Conservation (phyloP, 2,888 invertebrate species). For the Bombylius major region DNA sequence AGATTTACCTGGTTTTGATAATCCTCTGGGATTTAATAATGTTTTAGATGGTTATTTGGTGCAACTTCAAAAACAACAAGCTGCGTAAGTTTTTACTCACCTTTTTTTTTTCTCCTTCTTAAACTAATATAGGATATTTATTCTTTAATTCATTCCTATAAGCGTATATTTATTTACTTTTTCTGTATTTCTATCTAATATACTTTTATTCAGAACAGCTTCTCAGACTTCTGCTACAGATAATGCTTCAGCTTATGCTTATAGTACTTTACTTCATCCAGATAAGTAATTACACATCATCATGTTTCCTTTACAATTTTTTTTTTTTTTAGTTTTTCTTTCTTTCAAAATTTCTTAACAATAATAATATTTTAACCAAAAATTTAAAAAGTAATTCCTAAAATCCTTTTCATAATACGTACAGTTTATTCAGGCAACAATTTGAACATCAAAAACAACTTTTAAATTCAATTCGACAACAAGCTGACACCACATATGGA, state of each 20-base stretch:
- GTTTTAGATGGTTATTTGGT: too few species aligned
- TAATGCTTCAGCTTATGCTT: conserved; percentile 28
- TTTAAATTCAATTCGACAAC: conserved; percentile 1
- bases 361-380: too few species aligned
- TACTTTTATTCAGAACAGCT: neutral
- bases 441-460: neutral
- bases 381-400: too few species aligned
- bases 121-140: too few species aligned
- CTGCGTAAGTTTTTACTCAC: neutral
- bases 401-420: too few species aligned
- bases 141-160: too few species aligned
- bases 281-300: conserved; percentile 28
- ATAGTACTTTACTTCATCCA: conserved; percentile 24
- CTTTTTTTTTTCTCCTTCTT: too few species aligned
- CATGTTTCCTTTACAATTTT: conserved; percentile 1
- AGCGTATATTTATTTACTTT: too few species aligned
- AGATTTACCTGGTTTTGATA: neutral
- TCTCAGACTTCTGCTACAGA: conserved; percentile 19
- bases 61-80: neutral
- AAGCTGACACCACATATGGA: neutral
- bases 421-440: neutral
- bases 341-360: too few species aligned
- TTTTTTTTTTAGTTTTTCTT: neutral
- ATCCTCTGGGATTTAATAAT: neutral
- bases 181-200: neutral